Percentiles rank a stretch among this genome's conserved stretches.
phyloP scores from a whole-genome alignment of 2,888 invertebrate genomes.

The Rhingia rostrata region DNA sequence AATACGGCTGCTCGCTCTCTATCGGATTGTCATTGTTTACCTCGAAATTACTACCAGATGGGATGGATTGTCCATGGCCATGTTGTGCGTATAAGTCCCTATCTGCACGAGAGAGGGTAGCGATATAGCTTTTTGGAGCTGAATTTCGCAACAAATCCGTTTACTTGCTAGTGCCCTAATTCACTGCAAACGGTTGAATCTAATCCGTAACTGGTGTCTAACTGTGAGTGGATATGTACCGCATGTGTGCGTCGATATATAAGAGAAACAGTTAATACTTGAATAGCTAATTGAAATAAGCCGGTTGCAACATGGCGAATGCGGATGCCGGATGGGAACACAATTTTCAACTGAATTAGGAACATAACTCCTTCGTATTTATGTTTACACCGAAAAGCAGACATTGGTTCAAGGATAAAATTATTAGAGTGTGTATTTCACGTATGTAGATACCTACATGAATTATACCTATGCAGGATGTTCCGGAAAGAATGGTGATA shows the following conservation, averaged over 20 bases:
- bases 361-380: constrained; percentile 52
- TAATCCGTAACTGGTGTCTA: constrained; percentile 42
- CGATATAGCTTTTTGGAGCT: constrained; percentile 25
- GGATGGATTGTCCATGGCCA: constrained; percentile 18
- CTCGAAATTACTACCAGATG: constrained; percentile 20
- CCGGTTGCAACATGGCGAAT: constrained; percentile 42
- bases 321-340: constrained; percentile 39
- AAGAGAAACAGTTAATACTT: constrained; percentile 46
- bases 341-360: constrained; percentile 49
- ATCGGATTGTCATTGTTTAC: constrained; percentile 40
- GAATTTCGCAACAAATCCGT: constrained; percentile 43
- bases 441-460: constrained; percentile 6
- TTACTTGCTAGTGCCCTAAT: constrained; percentile 37
- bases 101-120: constrained; percentile 12
- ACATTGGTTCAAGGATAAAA: neutral
- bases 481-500: constrained; percentile 21
- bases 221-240: neutral
- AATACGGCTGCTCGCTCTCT: neutral
- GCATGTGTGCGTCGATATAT: neutral
- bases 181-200: constrained; percentile 56
- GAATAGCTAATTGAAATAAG: constrained; percentile 66
- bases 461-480: constrained; percentile 8
- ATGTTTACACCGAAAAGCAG: constrained; percentile 26
- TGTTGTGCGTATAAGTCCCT: neutral
- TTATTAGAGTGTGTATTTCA: constrained; percentile 14